phyloP scores from a whole-genome alignment of 2,888 invertebrate genomes.

The Pyrocoelia pectoralis region DNA sequence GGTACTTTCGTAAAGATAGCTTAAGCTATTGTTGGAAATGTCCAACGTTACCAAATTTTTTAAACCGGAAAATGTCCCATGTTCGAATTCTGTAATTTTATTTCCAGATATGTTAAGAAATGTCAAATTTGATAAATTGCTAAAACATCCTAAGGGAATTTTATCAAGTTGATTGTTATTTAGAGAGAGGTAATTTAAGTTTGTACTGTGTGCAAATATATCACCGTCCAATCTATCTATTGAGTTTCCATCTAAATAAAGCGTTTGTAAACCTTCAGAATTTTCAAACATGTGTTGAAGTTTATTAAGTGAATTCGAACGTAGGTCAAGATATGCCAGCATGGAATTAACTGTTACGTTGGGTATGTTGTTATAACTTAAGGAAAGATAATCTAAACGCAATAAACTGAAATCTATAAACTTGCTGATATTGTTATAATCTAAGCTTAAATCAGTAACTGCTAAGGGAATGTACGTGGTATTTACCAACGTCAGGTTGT shows the following conservation, averaged over 20 bases:
- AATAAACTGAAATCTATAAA: not conserved
- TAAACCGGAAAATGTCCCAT: slow-evolving; percentile 22
- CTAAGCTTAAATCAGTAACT: not conserved
- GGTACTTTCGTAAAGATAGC: slow-evolving; percentile 9
- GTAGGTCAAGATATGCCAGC: slow-evolving; percentile 9
- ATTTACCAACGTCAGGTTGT: not conserved
- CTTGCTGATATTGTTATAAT: not conserved
- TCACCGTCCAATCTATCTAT: not conserved
- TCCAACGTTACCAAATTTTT: slow-evolving; percentile 1
- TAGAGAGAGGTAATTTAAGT: too few species aligned
- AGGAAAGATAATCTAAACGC: not conserved
- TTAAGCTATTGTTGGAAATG: slow-evolving; percentile 18
- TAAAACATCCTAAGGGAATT: slow-evolving; percentile 21
- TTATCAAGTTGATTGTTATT: slow-evolving; percentile 13
- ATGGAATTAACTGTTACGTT: not conserved
- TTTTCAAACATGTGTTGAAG: not conserved
- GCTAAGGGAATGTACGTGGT: not conserved
- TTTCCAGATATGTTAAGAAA: slow-evolving; percentile 19
- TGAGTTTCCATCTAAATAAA: slow-evolving; percentile 8
- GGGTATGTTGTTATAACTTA: not conserved
- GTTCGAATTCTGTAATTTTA: slow-evolving; percentile 15
- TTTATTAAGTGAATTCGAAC: slow-evolving; percentile 3
- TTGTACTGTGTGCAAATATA: not conserved
- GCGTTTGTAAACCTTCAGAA: not conserved
- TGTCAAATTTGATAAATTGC: not conserved